Base-by-base conservation (phyloP, 2,888 invertebrate species). In the Stenodema calcarata region DNA sequence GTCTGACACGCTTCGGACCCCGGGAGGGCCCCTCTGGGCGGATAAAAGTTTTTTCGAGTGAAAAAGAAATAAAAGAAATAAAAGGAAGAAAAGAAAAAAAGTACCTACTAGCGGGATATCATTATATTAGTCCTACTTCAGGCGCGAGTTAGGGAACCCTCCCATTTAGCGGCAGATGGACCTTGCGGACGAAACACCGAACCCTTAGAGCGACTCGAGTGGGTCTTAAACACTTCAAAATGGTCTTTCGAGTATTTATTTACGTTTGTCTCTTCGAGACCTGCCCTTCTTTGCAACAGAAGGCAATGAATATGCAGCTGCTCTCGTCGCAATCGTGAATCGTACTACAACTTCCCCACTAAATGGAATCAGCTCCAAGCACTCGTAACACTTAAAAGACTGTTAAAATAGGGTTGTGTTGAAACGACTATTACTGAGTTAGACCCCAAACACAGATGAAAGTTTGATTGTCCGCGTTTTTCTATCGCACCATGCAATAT, bases 201-300 rank as follows among this genome's bases (percentile, higher is more conserved):
- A n/a, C n/a, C 41, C 75, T 27, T 54, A 54, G 3, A 54, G 18
- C 54, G 27, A 16, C 27, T 30, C 70, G 11, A 35, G 35, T 35
- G 28, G 14, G 70, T 23, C 16, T 30, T 76, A 76, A 35, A 41
- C 75, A 76, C 41, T 76, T 76, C 75, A 76, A 41, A 76, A 11
- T 41, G 41, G 11, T 76, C 75, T 76, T 41, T 76, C 75, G 41
- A 76, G 75, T 76, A 76, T 76, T 76, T 76, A 76, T 76, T 76
- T 76, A 76, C 75, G 75, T 76, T 76, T 76, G 75, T 30, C 75
- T 76, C 41, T 76, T 41, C 14, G 41, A 41, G 75, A 35, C 75
- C 75, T 41, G 16, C 42, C 11, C 75, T 35, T 35, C 41, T 14
- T 11, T 11, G 75, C 41, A 76, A 30, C 75, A 41, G 75, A 41